Percentiles rank a stretch among this genome's conserved stretches.
phyloP scores from a whole-genome alignment of 2,888 invertebrate genomes.

The Lepidonotus clava region DNA sequence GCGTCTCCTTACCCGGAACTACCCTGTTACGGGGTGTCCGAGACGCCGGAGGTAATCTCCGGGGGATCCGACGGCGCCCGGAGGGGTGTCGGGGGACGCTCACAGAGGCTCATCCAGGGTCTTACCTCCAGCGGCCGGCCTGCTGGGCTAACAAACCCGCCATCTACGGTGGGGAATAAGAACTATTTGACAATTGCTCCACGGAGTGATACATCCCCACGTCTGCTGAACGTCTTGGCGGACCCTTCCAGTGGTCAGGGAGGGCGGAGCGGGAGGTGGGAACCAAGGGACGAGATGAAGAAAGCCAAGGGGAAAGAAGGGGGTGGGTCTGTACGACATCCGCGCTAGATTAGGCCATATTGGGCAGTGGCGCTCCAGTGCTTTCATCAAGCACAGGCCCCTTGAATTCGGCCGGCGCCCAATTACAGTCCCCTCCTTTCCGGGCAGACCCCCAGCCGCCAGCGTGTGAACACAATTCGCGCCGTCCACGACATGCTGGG shows the following conservation, averaged over 20 bases:
- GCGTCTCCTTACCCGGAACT: constrained; percentile 22
- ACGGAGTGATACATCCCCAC: too few species aligned
- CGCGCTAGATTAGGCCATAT: constrained; percentile 25
- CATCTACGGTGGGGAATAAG: constrained; percentile 24
- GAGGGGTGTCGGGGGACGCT: constrained; percentile 25
- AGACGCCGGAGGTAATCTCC: constrained; percentile 18
- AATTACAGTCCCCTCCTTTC: not conserved
- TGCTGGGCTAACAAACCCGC: constrained; percentile 15
- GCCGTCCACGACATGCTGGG: constrained; percentile 29
- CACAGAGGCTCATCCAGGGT: constrained; percentile 20
- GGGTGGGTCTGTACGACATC: not conserved
- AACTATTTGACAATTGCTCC: constrained; percentile 43
- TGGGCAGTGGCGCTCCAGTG: not conserved
- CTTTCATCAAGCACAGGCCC: constrained; percentile 4
- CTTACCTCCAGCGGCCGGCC: not conserved
- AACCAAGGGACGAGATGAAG: too few species aligned
- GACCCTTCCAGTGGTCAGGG: too few species aligned
- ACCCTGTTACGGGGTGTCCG: constrained; percentile 46
- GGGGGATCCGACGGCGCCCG: constrained; percentile 1
- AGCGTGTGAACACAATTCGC: constrained; percentile 51
- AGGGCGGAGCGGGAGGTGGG: too few species aligned
- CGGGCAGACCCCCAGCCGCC: not conserved
- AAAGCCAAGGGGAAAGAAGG: not conserved
- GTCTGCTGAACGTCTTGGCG: too few species aligned
- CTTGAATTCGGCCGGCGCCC: not conserved